Base-by-base conservation (phyloP, 2,113 vertebrate species). In the Nasalis larvatus region DNA sequence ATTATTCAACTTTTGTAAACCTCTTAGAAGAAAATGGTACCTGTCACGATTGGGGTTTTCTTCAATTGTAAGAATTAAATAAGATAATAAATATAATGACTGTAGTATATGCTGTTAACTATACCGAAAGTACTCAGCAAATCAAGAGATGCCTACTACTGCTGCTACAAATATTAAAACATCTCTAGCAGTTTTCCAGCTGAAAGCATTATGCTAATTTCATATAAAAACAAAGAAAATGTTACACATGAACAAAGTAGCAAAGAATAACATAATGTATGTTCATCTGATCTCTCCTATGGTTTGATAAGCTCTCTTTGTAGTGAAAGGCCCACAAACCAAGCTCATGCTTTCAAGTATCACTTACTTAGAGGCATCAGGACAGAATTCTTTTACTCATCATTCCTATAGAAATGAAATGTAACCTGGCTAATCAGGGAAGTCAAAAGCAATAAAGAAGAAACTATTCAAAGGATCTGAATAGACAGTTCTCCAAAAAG, bases 161-260 rank as follows among this genome's bases (percentile, higher is more conserved):
- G 20, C 42, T 47, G 45, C 45, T 81, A 45, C 16, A 78, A 16
- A 40, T 83, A 86, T 81, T 71, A 60, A 76, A 86, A 74, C n/a
- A 76, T 27, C 42, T 71, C 35, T 73, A 69, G 80, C 35, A 73
- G 47, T 82, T 92, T 92, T 66, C 45, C 42, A 96, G 49, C 27
- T 89, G 18, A 86, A 95, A 90, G 32, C 52, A 89, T 45, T 90
- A 32, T 37, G 58, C 40, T 78, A 56, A 66, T 89, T 85, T 76
- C 47, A 89, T 23, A 63, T 66, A 89, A 83, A 96, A 90, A 91
- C 21, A 85, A 85, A 87, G 32, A 91, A 96, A 93, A 89, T 42
- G 76, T 78, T 42, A n/a, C 18, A 45, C 27, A 8, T 52, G 21
- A 69, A 86, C 49, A 78, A 93, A 78, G 27, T 30, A 37, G 35